phyloP scores from a whole-genome alignment of 2,888 invertebrate species.

The Dicyrtoma fusca region DNA sequence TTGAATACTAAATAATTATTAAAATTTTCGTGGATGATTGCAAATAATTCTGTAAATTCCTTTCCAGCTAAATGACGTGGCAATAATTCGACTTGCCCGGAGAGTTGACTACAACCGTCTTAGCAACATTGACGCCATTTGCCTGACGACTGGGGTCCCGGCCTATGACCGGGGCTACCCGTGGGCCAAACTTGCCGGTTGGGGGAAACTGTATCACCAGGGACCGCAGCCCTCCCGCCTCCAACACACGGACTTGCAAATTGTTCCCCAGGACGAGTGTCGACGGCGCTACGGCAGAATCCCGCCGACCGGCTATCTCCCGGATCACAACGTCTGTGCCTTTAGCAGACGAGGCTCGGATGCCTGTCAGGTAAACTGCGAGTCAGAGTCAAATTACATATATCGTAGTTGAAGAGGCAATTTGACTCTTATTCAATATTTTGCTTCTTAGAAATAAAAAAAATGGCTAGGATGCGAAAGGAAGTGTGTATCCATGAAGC shows the following conservation, averaged over 20 bases:
- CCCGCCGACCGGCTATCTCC: constrained; percentile 17
- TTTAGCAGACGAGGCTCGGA: constrained; percentile 3
- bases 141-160: constrained; percentile 18
- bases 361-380: constrained; percentile 32
- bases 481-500: too few species aligned
- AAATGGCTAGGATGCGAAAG: too few species aligned
- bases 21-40: too few species aligned
- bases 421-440: too few species aligned
- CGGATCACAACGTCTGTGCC: constrained; percentile 23
- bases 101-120: constrained; percentile 8
- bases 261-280: constrained; percentile 23
- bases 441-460: too few species aligned
- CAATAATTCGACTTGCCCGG: constrained; percentile 31
- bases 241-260: neutral
- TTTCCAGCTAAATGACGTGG: constrained; percentile 49
- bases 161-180: constrained; percentile 18
- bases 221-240: constrained; percentile 17
- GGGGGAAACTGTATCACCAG: constrained; percentile 11
- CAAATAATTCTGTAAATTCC: neutral
- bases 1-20: neutral
- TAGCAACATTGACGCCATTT: constrained; percentile 3
- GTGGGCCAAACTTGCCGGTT: constrained; percentile 3
- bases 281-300: constrained; percentile 9
- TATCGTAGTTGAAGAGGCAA: too few species aligned
- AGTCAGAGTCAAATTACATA: too few species aligned